Evolutionary conservation across 23 tunicate species (phyloP).

Genomic region (Trididemnum miniatum): DNA sequence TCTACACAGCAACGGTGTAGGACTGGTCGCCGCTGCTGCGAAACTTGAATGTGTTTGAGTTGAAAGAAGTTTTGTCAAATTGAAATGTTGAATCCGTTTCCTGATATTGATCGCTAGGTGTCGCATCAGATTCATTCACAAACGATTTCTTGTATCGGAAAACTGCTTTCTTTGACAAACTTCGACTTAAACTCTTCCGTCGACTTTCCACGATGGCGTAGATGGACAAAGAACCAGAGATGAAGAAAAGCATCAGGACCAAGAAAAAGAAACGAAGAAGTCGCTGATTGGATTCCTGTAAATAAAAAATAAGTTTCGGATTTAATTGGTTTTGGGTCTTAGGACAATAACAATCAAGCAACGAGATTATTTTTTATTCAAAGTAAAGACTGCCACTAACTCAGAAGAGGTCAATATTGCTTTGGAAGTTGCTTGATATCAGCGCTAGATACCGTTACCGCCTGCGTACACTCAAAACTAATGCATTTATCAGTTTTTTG

Average conservation of each 20-base stretch:
- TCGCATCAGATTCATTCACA: neutral
- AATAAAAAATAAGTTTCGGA: too few relatives aligned
- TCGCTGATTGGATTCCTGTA: neutral
- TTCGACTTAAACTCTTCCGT: neutral
- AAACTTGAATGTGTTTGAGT: neutral
- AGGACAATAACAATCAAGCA: too few relatives aligned
- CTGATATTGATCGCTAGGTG: neutral
- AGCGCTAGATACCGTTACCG: too few relatives aligned
- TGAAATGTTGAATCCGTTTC: neutral
- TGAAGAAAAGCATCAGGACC: neutral
- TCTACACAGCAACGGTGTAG: slow-evolving; percentile 14
- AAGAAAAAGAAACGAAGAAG: neutral
- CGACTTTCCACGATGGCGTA: neutral
- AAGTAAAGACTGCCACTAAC: too few relatives aligned
- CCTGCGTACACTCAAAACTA: too few relatives aligned
- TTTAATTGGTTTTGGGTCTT: too few relatives aligned
- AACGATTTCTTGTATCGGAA: slow-evolving; percentile 3
- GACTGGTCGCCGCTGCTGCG: neutral
- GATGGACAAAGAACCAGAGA: neutral
- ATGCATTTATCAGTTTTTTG: too few relatives aligned
- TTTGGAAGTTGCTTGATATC: too few relatives aligned
- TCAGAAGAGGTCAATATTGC: too few relatives aligned
- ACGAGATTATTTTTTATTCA: too few relatives aligned
- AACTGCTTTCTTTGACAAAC: neutral
- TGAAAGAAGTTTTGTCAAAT: neutral